These are phyloP conservation scores for Myioborus miniatus DNA, from an alignment of 2,797 vertebrate genomes.

Conservation along the genomic window DNA sequence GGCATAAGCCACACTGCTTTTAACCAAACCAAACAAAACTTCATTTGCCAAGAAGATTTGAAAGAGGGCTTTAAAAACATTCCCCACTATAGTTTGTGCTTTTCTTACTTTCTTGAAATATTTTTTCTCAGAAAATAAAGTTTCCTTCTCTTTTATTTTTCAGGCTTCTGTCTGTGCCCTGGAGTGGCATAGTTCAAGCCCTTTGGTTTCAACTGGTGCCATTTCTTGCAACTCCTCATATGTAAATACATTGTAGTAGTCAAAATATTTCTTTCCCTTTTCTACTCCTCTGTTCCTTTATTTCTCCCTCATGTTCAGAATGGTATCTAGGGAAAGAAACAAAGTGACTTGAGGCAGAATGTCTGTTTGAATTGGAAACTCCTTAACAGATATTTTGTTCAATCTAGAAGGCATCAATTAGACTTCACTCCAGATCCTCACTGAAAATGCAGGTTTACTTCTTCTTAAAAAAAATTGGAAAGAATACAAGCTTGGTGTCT, in stretches of 20 bases:
- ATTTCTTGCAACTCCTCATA: not conserved
- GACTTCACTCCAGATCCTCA: not conserved
- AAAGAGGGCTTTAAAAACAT: conserved; percentile 33
- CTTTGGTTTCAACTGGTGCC: not conserved
- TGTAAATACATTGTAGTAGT: not conserved
- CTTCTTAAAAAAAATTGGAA: not conserved
- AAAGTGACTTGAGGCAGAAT: not conserved
- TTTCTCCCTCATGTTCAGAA: not conserved
- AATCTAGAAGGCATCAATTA: not conserved
- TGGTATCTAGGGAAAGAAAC: not conserved
- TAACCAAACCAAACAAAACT: conserved; percentile 53
- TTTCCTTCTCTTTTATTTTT: not conserved
- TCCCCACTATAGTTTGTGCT: not conserved
- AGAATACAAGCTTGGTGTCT: not conserved
- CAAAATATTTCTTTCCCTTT: not conserved
- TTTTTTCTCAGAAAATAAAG: not conserved
- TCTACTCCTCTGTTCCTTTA: not conserved
- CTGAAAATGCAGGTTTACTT: not conserved
- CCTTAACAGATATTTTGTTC: not conserved
- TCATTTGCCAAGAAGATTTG: conserved; percentile 48
- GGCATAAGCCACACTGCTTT: conserved; percentile 33
- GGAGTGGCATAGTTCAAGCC: not conserved
- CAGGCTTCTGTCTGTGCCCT: not conserved
- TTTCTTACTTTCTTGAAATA: conserved; percentile 26
- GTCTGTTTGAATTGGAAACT: not conserved